phyloP scores from a whole-genome alignment of 2,888 invertebrate species.

The Aspidapion aeneum region DNA sequence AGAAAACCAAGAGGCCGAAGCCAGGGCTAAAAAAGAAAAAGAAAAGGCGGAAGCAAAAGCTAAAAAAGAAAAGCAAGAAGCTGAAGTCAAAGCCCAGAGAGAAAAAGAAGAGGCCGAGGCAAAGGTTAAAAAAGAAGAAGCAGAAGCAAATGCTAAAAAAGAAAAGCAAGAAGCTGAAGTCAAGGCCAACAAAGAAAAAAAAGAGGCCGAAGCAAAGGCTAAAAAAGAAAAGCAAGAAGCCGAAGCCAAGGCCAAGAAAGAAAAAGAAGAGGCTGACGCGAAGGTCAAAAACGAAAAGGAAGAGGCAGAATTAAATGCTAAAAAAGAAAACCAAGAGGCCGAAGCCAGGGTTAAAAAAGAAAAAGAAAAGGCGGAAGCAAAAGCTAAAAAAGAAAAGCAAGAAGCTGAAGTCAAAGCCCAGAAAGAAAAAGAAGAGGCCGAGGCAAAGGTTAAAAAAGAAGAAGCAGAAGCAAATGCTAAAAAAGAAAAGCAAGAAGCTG shows the following conservation, averaged over 20 bases:
- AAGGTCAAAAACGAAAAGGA: slow-evolving; percentile 19
- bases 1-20: slow-evolving; percentile 25
- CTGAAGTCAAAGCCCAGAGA: slow-evolving; percentile 14
- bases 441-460: slow-evolving; percentile 21
- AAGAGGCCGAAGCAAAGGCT: slow-evolving; percentile 25
- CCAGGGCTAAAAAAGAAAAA: slow-evolving; percentile 26
- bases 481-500: slow-evolving; percentile 19
- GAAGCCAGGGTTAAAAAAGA: slow-evolving; percentile 22
- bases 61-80: slow-evolving; percentile 20
- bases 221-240: slow-evolving; percentile 22
- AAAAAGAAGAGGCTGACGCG: slow-evolving; percentile 19
- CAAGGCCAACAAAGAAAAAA: slow-evolving; percentile 22
- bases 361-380: slow-evolving; percentile 15
- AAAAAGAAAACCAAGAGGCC: slow-evolving; percentile 19
- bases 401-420: slow-evolving; percentile 22
- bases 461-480: slow-evolving; percentile 20
- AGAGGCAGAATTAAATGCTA: slow-evolving; percentile 14
- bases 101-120: slow-evolving; percentile 24
- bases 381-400: slow-evolving; percentile 14
- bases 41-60: slow-evolving; percentile 19
- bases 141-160: slow-evolving; percentile 23
- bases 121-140: slow-evolving; percentile 24
- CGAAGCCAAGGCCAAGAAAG: slow-evolving; percentile 19
- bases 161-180: slow-evolving; percentile 24
- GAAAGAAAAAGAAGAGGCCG: background rate